A percentile compares a stretch with the other conserved stretches of the same genome.
Evolutionary conservation across 2,113 vertebrate genomes (phyloP).

Genomic region (Lasiurus cinereus): DNA sequence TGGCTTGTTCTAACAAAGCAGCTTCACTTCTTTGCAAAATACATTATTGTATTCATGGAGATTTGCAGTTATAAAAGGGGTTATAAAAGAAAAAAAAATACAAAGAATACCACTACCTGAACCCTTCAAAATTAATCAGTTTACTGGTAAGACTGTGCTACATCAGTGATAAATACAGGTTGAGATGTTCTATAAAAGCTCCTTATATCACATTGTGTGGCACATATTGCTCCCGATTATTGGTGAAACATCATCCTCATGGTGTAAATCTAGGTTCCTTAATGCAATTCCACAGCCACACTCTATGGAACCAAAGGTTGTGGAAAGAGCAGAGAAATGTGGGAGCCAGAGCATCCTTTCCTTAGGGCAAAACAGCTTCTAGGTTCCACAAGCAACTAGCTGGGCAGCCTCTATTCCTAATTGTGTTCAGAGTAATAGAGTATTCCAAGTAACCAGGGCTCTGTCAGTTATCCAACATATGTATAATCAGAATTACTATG

Average conservation of each 20-base stretch:
- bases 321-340: neutral
- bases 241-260: neutral
- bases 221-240: neutral
- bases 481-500: neutral
- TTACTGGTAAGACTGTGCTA: neutral
- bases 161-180: neutral
- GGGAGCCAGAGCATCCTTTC: neutral
- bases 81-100: neutral
- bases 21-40: conserved; percentile 28
- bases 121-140: neutral
- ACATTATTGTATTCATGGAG: neutral
- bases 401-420: neutral
- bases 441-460: neutral
- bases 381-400: neutral
- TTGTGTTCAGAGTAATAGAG: neutral
- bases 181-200: neutral
- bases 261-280: neutral
- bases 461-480: neutral
- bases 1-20: neutral
- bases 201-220: neutral
- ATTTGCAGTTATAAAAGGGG: neutral
- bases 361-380: neutral
- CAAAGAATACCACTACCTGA: neutral
- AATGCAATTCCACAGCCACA: neutral
- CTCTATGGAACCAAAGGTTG: neutral